phyloP scores from a whole-genome alignment of 2,797 vertebrate genomes.

The Melanotaenia nigrans region DNA sequence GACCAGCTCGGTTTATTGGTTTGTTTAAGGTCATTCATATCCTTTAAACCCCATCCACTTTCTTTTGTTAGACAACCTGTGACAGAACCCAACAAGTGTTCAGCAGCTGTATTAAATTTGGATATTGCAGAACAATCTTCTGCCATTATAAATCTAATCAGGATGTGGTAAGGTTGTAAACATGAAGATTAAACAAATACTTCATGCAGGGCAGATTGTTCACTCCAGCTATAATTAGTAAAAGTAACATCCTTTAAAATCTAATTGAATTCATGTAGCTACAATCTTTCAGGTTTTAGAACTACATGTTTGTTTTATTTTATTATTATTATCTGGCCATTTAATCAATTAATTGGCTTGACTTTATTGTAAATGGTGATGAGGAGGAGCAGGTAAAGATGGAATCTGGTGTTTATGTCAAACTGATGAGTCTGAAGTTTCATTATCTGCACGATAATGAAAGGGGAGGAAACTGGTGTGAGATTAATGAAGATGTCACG shows the following conservation, averaged over 20 bases:
- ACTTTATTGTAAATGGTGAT: conserved; percentile 24
- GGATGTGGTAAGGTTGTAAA: conserved; percentile 36
- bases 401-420: conserved; percentile 35
- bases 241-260: conserved; percentile 15
- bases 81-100: not conserved
- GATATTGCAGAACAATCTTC: conserved; percentile 33
- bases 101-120: conserved; percentile 21
- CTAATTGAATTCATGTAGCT: conserved; percentile 31
- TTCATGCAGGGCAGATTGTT: conserved; percentile 26
- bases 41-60: too few species aligned
- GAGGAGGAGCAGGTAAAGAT: conserved; percentile 27
- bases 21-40: too few species aligned
- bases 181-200: conserved; percentile 43
- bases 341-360: conserved; percentile 47
- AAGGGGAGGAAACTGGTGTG: conserved; percentile 32
- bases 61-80: too few species aligned
- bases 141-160: conserved; percentile 38
- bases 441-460: conserved; percentile 13
- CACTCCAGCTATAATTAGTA: conserved; percentile 24
- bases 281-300: conserved; percentile 39
- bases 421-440: conserved; percentile 51
- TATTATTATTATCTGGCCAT: conserved; percentile 33
- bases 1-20: too few species aligned
- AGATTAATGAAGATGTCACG: conserved; percentile 49
- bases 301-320: conserved; percentile 46